Evolutionary conservation across 2,797 vertebrate genomes (phyloP).

Genomic region (Rhynchonycteris naso): DNA sequence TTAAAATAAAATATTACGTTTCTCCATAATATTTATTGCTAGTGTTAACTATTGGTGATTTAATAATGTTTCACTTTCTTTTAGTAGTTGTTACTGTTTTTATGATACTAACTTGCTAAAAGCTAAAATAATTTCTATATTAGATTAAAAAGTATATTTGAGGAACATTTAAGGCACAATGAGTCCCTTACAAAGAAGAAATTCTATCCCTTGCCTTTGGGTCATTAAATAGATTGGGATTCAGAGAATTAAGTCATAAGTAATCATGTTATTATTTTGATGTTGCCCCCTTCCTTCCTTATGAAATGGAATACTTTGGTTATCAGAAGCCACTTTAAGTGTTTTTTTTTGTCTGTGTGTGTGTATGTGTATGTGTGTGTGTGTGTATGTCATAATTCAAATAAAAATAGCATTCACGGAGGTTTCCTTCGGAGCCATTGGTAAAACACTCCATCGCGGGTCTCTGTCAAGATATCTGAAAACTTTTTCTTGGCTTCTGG

Average conservation of each 20-base stretch:
- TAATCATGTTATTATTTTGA: constrained; percentile 65
- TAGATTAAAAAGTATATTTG: constrained; percentile 52
- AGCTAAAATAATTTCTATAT: constrained; percentile 48
- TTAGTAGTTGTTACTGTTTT: constrained; percentile 12
- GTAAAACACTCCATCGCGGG: constrained; percentile 74
- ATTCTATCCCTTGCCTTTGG: constrained; percentile 5
- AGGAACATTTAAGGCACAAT: neutral
- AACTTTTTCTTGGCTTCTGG: constrained; percentile 88
- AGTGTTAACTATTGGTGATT: neutral
- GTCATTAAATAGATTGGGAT: constrained; percentile 23
- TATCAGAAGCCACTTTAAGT: constrained; percentile 65
- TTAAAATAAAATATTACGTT: neutral
- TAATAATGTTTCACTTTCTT: constrained; percentile 46
- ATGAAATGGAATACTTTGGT: constrained; percentile 58
- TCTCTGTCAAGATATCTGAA: constrained; percentile 84
- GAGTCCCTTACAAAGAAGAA: constrained; percentile 47
- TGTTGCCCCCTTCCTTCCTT: constrained; percentile 53
- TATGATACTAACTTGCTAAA: constrained; percentile 46
- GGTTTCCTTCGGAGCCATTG: constrained; percentile 68
- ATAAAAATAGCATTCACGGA: constrained; percentile 73
- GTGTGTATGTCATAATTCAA: constrained; percentile 73
- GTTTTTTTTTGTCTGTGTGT: constrained; percentile 30
- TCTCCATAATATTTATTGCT: neutral
- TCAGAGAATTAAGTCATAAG: constrained; percentile 43
- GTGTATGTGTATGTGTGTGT: neutral